Evolutionary conservation across 2,797 vertebrate genomes (phyloP).

Genomic region (Pseudochirops corinnae): DNA sequence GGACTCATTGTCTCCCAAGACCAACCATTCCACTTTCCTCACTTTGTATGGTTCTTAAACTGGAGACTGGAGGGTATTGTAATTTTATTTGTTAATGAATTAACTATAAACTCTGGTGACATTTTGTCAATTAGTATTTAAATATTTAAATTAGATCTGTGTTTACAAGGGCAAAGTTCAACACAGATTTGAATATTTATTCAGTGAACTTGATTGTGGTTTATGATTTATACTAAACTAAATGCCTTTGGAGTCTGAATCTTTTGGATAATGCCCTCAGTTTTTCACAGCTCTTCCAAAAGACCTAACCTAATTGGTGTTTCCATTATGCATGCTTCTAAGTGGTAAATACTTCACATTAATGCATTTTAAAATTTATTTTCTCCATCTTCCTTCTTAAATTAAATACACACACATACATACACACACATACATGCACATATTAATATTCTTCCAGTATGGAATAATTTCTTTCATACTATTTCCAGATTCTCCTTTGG

Average conservation of each 20-base stretch:
- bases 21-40: neutral
- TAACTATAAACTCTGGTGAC: neutral
- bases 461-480: neutral
- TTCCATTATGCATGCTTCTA: neutral
- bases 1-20: neutral
- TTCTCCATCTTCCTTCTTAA: neutral
- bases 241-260: neutral
- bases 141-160: neutral
- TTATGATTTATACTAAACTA: neutral
- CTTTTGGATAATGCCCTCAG: neutral
- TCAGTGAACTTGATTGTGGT: neutral
- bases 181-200: neutral
- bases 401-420: neutral
- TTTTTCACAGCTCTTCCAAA: neutral
- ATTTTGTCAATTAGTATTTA: neutral
- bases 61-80: neutral
- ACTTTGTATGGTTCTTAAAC: neutral
- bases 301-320: neutral
- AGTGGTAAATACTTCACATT: neutral
- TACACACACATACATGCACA: too few relatives aligned
- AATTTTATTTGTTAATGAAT: neutral
- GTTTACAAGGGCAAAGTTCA: neutral
- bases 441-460: neutral
- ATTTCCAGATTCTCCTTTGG: neutral
- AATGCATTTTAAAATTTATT: neutral